Base-by-base conservation (phyloP, 2,797 vertebrate species). In the Holocentrus rufus region DNA sequence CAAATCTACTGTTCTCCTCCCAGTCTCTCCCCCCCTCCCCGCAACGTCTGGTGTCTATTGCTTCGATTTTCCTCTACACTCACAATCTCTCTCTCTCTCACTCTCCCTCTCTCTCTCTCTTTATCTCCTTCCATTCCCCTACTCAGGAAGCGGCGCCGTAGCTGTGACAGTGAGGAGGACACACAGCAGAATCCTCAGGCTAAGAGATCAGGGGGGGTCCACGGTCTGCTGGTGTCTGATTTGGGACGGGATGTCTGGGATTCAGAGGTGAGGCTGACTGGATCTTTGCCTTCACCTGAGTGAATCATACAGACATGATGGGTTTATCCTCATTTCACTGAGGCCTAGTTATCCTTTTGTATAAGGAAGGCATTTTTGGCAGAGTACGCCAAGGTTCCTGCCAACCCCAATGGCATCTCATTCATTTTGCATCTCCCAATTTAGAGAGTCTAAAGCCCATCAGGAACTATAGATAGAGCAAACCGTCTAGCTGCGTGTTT, bases 71-170 rank as follows among this genome's bases (percentile, higher is more conserved):
- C 46, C 17, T 42, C 10, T 34, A 25, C 11, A n/a, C 10, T 70
- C n/a, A 36, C 15, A 63, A 25, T 36, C 50, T 54, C 52, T 63
- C 52, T 36, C 34, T 36, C 13, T 69, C n/a, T 36, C 18, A 60
- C 23, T 31, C 50, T 55, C 52, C 61, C 52, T 39, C 36, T 13
- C 36, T 14, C 42, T 44, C 42, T 17, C 13, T 15, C 14, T 44
- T 44, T 15, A 52, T 30, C 36, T 65, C 2, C 52, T 65, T 39
- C 34, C 25, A 20, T 82, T 27, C 63, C 34, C 74, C 74, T 57
- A 7, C 50, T 18, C 86, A 95, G 96, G 93, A 99, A 99, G 87
- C 95, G 97, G 64, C 95, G 93, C 64, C 95, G 94, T 80, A 96
- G 95, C 84, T 94, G 95, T 76, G 92, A 81, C 72, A 95, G 95